Conservation (phyloP, 2,888 invertebrate genomes). For the Spodoptera picta region DNA sequence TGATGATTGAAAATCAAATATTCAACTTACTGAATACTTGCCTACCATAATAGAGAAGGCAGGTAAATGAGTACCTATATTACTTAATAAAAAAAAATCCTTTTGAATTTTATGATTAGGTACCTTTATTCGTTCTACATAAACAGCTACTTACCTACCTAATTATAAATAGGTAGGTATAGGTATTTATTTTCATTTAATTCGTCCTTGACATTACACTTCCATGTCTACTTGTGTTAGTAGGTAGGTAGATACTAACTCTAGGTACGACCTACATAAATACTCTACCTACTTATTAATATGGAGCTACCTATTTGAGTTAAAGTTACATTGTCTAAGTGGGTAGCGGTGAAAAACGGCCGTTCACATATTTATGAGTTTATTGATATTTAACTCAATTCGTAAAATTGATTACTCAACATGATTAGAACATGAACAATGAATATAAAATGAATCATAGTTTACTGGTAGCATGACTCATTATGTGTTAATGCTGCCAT, state of each 20-base stretch:
- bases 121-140: constrained; percentile 1
- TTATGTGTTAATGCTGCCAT: constrained; percentile 24
- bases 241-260: constrained; percentile 7
- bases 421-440: constrained; percentile 26
- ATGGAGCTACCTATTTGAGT: neutral
- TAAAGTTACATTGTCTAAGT: neutral
- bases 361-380: constrained; percentile 4
- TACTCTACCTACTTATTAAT: no score
- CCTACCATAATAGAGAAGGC: no score
- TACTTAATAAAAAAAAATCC: no score
- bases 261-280: neutral
- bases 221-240: neutral
- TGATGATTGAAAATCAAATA: no score
- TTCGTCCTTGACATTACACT: constrained; percentile 23
- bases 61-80: no score
- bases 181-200: constrained; percentile 26
- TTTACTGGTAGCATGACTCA: constrained; percentile 32
- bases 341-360: neutral
- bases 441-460: constrained; percentile 33
- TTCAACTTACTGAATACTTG: no score
- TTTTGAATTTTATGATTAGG: no score
- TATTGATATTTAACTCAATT: constrained; percentile 9
- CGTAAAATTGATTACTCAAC: constrained; percentile 22
- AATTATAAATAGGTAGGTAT: no score
- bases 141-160: constrained; percentile 12